Base-by-base conservation (phyloP, 2,888 invertebrate species). In the Leptodirus hochenwartii region DNA sequence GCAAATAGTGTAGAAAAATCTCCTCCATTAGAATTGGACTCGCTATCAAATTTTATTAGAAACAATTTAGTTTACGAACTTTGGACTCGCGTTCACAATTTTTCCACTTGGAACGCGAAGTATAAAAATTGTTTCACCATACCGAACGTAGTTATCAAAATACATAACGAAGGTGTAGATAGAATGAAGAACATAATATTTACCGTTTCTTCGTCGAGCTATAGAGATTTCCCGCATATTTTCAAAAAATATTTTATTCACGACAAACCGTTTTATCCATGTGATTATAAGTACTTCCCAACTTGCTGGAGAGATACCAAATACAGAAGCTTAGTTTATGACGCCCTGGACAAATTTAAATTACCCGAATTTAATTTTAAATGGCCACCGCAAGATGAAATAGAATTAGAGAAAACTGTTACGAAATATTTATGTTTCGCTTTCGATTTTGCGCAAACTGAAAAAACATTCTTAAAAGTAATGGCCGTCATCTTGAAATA, bases 161-260 rank as follows among this genome's bases (percentile, higher is more conserved):
- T 77, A 27, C 76, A 75, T 44, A 81, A 81, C 45, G 62, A 64
- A 39, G 71, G 70, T 14, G 61, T 81, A 13, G 59, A 62, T 27
- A 66, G 66, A 41, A 49, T 79, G 27, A 64, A 63, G 22, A 50
- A 62, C 24, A 61, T 74, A 27, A 53, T 71, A 17, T 59, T 69
- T 16, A 63, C 74, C 46, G 59, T 64, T 38, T 61, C 67, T 37
- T 53, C 67, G 22, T 58, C 61, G 5, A 62, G 67, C 37, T 66
- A 69, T 38, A 61, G 69, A 1, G 58, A 63, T 41, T 74, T 80
- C 50, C 69, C 80, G 1, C 49, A 62, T 12, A 73, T 76, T 43
- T 65, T 81, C 33, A 61, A 60, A 33, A 46, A 53, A 22, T 69
- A 62, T 34, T 37, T 51, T 49, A 69, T 30, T 54, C 63, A 37